Evolutionary conservation across 2,888 invertebrate species (phyloP).

Genomic region (Geotrupes spiniger): DNA sequence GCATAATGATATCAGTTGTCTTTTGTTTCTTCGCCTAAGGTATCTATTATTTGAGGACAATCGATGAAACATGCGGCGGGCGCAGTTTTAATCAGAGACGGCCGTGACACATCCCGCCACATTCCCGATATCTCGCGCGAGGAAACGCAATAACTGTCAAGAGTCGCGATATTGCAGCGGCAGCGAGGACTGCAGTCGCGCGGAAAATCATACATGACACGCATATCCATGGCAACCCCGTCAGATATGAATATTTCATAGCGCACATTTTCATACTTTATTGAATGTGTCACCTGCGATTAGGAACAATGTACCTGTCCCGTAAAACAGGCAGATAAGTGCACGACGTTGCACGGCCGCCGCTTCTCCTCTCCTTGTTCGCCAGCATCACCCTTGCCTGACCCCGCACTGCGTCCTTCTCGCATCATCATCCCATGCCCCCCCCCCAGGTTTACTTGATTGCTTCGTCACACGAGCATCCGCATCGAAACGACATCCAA

Average conservation of each 20-base stretch:
- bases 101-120: constrained; percentile 26
- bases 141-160: constrained; percentile 52
- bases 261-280: constrained; percentile 55
- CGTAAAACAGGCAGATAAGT: constrained; percentile 26
- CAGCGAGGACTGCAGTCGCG: constrained; percentile 41
- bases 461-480: constrained; percentile 22
- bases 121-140: constrained; percentile 34
- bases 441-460: constrained; percentile 16
- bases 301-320: constrained; percentile 52
- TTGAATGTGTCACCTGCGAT: constrained; percentile 54
- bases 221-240: constrained; percentile 49
- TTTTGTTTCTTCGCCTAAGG: constrained; percentile 18
- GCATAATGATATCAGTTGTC: constrained; percentile 11
- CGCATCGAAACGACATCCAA: constrained; percentile 20
- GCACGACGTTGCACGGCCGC: constrained; percentile 17
- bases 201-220: constrained; percentile 51
- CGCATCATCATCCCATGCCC: constrained; percentile 10
- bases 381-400: constrained; percentile 11
- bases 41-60: constrained; percentile 16
- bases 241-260: constrained; percentile 54
- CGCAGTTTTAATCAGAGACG: constrained; percentile 20
- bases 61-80: constrained; percentile 17
- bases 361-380: constrained; percentile 15
- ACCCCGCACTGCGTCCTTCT: constrained; percentile 10
- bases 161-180: constrained; percentile 30